phyloP scores from a whole-genome alignment of 2,888 invertebrate genomes.

The Xylota sylvarum region DNA sequence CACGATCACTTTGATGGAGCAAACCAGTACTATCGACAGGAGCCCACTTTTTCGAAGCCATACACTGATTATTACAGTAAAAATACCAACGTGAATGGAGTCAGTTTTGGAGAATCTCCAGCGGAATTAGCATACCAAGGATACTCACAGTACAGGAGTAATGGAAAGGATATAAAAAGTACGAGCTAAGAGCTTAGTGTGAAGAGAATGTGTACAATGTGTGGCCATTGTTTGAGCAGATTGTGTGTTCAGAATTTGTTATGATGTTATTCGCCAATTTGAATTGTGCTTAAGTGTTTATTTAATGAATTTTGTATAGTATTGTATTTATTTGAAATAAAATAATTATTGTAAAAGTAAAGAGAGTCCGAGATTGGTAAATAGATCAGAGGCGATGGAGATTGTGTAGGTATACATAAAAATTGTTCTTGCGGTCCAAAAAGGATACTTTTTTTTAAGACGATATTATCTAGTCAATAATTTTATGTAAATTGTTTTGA shows the following conservation, averaged over 20 bases:
- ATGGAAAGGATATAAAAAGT: constrained; percentile 84
- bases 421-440: no score
- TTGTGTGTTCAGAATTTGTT: constrained; percentile 33
- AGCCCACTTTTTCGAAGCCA: constrained; percentile 83
- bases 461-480: no score
- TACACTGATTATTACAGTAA: constrained; percentile 85
- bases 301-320: constrained; percentile 51
- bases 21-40: constrained; percentile 81
- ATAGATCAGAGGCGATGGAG: no score
- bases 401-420: no score
- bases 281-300: constrained; percentile 12
- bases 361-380: no score
- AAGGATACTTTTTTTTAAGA: no score
- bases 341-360: constrained; percentile 13
- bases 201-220: background rate
- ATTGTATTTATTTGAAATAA: constrained; percentile 61
- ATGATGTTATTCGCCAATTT: constrained; percentile 7
- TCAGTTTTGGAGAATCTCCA: constrained; percentile 88
- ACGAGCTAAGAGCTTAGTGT: constrained; percentile 28
- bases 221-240: constrained; percentile 64
- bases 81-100: constrained; percentile 84
- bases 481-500: no score
- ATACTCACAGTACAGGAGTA: constrained; percentile 88
- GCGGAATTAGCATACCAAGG: constrained; percentile 91
- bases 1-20: constrained; percentile 83